Evolutionary conservation across 1,140 invertebrate genomes (phyloP), one percentile per base, ranked within the genome.

Genomic region (Phthorimaea operculella): DNA sequence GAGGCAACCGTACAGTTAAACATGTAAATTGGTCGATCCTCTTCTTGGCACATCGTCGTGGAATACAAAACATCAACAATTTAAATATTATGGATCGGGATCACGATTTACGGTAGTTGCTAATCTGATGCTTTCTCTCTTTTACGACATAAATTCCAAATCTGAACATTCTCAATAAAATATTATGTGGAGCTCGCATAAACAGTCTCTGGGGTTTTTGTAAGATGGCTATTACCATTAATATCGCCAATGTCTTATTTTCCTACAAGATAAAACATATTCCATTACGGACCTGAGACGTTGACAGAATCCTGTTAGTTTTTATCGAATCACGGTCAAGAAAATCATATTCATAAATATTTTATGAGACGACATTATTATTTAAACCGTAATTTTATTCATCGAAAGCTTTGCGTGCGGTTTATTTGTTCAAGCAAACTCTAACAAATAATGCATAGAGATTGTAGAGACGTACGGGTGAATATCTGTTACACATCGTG

Each of bases 11-110:
- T 64, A 72, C 74, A 72, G 74, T 79, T 79, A 77, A 28, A 70
- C 61, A 79, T 76, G 73, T 70, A 76, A 79, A 77, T 78, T 28
- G 64, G 63, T 54, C 60, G 54, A 69, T 71, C 54, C 49, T 55
- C 52, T 63, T 72, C 51, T 64, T 73, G 55, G 15, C 34, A 57
- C 14, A 45, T 14, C 21, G n/a, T 47, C 18, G 14, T 44, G 45
- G 45, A 53, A 58, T 50, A 58, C 51, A 58, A 58, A 59, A 59
- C 28, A 52, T 39, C 14, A 14, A 18, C 16, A 52, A 47, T 55
- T 54, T 51, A 49, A 55, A 59, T 59, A 57, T 9, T 16, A 47
- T 9, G 36, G 15, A 47, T 14, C 16, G 44, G 16, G 44, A 16
- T 47, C 44, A 47, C 39, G 39, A 42, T 14, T 47, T n/a, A 17